Conservation (phyloP, 2,113 vertebrate species). For the Hippolais icterina region DNA sequence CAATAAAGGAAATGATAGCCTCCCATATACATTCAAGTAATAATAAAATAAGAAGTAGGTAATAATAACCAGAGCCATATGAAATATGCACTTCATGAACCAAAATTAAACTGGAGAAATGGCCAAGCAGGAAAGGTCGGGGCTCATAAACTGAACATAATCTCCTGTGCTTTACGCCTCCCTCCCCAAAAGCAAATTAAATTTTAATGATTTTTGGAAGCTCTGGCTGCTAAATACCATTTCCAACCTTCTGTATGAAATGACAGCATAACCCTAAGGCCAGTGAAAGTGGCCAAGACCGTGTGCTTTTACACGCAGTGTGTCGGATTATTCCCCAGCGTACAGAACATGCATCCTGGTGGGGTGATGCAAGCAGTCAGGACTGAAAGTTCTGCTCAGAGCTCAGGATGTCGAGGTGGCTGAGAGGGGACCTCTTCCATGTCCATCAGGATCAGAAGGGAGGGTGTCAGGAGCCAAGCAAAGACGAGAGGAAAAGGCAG, state of each 20-base stretch:
- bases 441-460: background rate
- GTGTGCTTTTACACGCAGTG: background rate
- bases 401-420: background rate
- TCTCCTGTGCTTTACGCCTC: slow-evolving; percentile 66
- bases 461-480: background rate
- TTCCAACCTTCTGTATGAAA: slow-evolving; percentile 44
- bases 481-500: background rate
- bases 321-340: background rate
- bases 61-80: slow-evolving; percentile 68
- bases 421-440: rapidly evolving
- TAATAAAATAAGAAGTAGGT: slow-evolving; percentile 64
- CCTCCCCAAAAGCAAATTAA: slow-evolving; percentile 70
- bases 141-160: slow-evolving; percentile 73
- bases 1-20: slow-evolving; percentile 66
- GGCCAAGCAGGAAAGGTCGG: slow-evolving; percentile 71
- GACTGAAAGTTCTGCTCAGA: background rate
- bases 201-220: slow-evolving; percentile 73
- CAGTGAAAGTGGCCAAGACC: background rate
- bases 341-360: background rate
- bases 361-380: background rate
- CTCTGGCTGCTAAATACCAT: slow-evolving; percentile 55
- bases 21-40: slow-evolving; percentile 59
- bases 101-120: slow-evolving; percentile 72
- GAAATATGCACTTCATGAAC: slow-evolving; percentile 68
- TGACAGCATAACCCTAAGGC: slow-evolving; percentile 4